A percentile compares a stretch with the other conserved stretches of the same genome.
phyloP scores from a whole-genome alignment of 2,113 vertebrate genomes.

The Porphyrio hochstetteri region DNA sequence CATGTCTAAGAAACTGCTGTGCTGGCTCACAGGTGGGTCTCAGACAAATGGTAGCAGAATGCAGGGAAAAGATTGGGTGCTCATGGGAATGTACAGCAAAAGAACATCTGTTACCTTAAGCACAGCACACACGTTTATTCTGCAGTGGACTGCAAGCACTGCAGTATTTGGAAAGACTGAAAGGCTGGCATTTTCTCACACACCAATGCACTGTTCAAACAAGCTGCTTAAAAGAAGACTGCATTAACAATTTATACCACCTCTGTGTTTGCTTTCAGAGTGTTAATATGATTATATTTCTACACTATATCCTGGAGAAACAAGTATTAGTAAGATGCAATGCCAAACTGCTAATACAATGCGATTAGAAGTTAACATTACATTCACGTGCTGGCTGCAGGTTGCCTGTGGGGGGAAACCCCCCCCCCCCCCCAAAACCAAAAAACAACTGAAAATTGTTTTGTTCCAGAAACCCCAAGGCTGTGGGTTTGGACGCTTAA shows the following conservation, averaged over 20 bases:
- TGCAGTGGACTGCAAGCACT: conserved; percentile 28
- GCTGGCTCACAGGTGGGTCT: conserved; percentile 40
- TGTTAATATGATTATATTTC: conserved; percentile 38
- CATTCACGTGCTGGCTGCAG: background rate
- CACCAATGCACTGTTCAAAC: conserved; percentile 28
- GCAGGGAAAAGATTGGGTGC: background rate
- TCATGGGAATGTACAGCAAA: conserved; percentile 37
- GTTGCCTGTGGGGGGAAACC: background rate
- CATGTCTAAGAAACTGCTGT: background rate
- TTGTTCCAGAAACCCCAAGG: background rate
- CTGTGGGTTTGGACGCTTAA: background rate
- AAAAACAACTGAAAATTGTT: background rate
- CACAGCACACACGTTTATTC: conserved; percentile 12
- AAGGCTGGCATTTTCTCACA: conserved; percentile 20
- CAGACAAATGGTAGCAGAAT: conserved; percentile 49
- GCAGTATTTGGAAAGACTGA: conserved; percentile 35
- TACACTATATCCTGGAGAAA: conserved; percentile 5
- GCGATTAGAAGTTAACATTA: conserved; percentile 31
- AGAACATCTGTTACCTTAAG: conserved; percentile 63
- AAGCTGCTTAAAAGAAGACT: conserved; percentile 41
- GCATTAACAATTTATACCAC: conserved; percentile 37
- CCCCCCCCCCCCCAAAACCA: no score
- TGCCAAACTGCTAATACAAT: conserved; percentile 16
- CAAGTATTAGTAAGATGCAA: background rate
- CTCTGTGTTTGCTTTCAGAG: conserved; percentile 47